A percentile compares a stretch with the other conserved stretches of the same genome.
These are phyloP conservation scores for Portevinia maculata DNA, from an alignment of 2,888 invertebrate species.

Conservation along the genomic window DNA sequence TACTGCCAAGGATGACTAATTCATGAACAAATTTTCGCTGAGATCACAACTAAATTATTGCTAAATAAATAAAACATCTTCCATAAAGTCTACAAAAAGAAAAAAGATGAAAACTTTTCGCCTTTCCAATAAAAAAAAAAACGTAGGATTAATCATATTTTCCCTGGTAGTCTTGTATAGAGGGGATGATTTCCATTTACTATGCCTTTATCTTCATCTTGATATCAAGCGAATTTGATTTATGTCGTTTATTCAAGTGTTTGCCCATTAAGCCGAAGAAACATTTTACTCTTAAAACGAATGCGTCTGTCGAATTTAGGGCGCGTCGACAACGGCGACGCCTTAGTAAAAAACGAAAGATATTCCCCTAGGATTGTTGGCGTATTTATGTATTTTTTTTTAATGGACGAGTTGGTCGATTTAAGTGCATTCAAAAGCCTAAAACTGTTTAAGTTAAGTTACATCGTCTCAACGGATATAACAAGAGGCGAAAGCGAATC, in stretches of 20 bases:
- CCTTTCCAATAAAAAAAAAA: not conserved
- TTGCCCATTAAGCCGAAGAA: conserved; percentile 65
- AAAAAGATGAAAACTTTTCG: not conserved
- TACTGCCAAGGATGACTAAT: conserved; percentile 9
- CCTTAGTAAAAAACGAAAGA: conserved; percentile 12
- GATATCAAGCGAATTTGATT: conserved; percentile 68
- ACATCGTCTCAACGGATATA: conserved; percentile 62
- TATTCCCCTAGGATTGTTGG: conserved; percentile 26
- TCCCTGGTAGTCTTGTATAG: not conserved
- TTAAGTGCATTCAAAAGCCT: conserved; percentile 62
- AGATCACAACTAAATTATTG: conserved; percentile 3
- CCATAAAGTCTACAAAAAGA: not conserved
- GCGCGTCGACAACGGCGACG: conserved; percentile 26
- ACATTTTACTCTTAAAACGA: conserved; percentile 47
- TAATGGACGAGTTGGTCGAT: conserved; percentile 33
- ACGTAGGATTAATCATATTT: not conserved
- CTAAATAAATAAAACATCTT: conserved; percentile 10
- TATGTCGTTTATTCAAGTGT: conserved; percentile 66
- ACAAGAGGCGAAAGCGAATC: conserved; percentile 35
- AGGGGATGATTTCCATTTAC: not conserved
- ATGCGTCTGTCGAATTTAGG: conserved; percentile 48
- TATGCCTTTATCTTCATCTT: conserved; percentile 33
- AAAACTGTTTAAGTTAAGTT: conserved; percentile 43
- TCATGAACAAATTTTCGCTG: not conserved
- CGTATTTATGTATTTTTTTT: conserved; percentile 25